Base-by-base conservation (phyloP, 1,140 invertebrate genomes). In the Drosophila lini region DNA sequence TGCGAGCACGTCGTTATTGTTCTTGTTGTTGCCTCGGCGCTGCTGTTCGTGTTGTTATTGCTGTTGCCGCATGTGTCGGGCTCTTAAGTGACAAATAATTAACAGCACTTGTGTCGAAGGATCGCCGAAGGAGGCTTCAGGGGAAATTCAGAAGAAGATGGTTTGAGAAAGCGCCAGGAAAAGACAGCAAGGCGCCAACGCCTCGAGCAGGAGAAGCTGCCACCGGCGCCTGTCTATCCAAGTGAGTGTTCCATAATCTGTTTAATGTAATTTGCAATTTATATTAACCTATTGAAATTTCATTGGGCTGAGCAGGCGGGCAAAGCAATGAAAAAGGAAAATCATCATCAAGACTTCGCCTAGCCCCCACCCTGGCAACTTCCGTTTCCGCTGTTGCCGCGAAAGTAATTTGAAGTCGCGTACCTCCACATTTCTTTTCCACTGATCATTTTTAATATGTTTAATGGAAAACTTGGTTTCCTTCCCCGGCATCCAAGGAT, bases 241-340 rank as follows among this genome's bases (percentile, higher is more conserved):
- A 42, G 52, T 36, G 61, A 38, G 38, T 53, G 62, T 41, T 73
- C 64, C 60, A 64, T 89, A 88, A 88, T 88, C 84, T 84, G 84
- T 88, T 88, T 88, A 88, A 88, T 80, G 84, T 88, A 88, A 89
- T 89, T 88, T 88, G 84, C 84, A 88, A 89, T 88, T 88, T 88
- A 88, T 88, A 88, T 88, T 71, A 88, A 81, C 80, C 85, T 89
- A 88, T 88, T 80, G 84, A 84, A 84, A 74, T 84, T 78, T 84
- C 62, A 81, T 84, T 88, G 64, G 70, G 34, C 28, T 15, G 50
- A 40, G 47, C 45, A 40, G 25, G 19, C 31, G 36, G 16, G 58
- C 22, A 67, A 50, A 9, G 52, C 52, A 6, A 55, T 38, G 52
- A 55, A 25, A 36, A 53, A 34, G 50, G 50, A 19, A 53, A 55